These are phyloP conservation scores for Abrostola tripartita DNA, from an alignment of 2,888 invertebrate genomes.

Conservation along the genomic window DNA sequence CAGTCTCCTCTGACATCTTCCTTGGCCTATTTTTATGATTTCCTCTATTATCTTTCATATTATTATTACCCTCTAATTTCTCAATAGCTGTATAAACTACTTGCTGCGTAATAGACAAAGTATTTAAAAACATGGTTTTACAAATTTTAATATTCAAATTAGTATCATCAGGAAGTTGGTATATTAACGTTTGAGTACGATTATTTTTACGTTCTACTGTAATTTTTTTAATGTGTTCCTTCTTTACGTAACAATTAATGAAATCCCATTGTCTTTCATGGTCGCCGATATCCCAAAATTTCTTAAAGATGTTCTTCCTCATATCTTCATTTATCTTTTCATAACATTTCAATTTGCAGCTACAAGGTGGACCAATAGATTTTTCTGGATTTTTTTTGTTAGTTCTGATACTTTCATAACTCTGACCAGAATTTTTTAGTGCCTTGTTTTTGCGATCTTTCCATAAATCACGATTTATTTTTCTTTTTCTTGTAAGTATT, in stretches of 20 bases:
- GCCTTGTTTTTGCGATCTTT: background rate
- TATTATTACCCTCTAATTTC: background rate
- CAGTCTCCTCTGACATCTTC: conserved; percentile 15
- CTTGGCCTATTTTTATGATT: conserved; percentile 15
- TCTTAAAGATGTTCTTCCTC: background rate
- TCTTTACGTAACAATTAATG: conserved; percentile 16
- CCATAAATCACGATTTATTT: background rate
- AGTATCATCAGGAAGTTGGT: background rate
- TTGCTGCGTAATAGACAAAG: conserved; percentile 10
- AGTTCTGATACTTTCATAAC: background rate
- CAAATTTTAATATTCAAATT: conserved; percentile 7
- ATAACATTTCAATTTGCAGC: background rate
- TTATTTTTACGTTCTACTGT: conserved; percentile 17
- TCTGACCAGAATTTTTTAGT: background rate
- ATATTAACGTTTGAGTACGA: conserved; percentile 11
- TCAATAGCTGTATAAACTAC: conserved; percentile 21
- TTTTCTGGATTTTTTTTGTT: too few relatives aligned
- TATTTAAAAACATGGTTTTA: conserved; percentile 12
- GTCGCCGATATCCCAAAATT: background rate
- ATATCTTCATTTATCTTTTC: background rate
- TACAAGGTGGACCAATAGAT: background rate
- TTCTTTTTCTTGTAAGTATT: background rate
- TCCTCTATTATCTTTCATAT: conserved; percentile 7
- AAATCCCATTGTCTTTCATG: conserved; percentile 22
- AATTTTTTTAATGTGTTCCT: conserved; percentile 16